Conservation (phyloP, 2,113 vertebrate genomes). For the Struthidea cinerea region DNA sequence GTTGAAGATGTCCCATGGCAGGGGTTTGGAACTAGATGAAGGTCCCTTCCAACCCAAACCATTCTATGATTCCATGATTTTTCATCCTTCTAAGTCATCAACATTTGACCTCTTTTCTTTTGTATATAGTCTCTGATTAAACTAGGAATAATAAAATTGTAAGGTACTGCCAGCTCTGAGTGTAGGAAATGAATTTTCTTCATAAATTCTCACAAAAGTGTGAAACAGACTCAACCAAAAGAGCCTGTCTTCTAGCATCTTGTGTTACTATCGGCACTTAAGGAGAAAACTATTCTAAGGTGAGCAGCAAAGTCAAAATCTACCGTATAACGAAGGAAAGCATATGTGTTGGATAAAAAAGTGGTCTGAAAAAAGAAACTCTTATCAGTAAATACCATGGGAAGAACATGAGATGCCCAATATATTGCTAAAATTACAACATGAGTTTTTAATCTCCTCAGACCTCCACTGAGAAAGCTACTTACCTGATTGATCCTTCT, state of each 20-base stretch:
- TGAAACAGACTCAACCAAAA: not conserved
- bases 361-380: not conserved
- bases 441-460: not conserved
- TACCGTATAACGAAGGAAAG: not conserved
- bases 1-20: not conserved
- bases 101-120: not conserved
- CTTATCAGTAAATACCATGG: not conserved
- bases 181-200: not conserved
- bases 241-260: not conserved
- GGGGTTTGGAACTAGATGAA: not conserved
- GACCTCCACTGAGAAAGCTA: not conserved
- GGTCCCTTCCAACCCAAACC: not conserved
- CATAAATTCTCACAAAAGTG: not conserved
- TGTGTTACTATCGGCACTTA: not conserved
- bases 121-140: not conserved
- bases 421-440: not conserved
- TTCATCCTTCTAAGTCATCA: not conserved
- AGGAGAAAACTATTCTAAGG: not conserved
- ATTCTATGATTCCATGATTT: not conserved
- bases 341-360: not conserved
- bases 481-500: not conserved
- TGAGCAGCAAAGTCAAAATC: not conserved
- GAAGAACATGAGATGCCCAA: not conserved
- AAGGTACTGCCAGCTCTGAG: not conserved
- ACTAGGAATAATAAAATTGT: not conserved